Conservation (phyloP, 2,888 invertebrate species). For the Blomia tropicalis region DNA sequence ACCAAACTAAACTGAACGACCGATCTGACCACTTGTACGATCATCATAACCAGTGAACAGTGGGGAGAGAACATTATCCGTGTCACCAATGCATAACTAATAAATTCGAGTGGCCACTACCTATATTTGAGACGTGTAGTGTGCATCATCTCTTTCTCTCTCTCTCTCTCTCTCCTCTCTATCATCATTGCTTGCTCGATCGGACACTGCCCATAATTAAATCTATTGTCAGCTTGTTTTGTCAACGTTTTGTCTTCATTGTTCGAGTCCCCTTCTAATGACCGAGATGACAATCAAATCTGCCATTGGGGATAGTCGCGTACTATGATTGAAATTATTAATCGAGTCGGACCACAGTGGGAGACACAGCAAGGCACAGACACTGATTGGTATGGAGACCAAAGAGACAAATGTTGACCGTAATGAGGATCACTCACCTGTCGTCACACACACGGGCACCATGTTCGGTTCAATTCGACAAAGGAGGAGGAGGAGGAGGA, state of each 20-base stretch:
- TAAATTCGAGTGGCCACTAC: not conserved
- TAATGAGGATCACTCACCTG: not conserved
- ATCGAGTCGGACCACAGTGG: not conserved
- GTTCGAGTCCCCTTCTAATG: not conserved
- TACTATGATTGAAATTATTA: conserved; percentile 12
- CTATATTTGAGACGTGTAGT: not conserved
- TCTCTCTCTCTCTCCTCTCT: too few relatives aligned
- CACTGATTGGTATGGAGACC: not conserved
- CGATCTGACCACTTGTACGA: too few relatives aligned
- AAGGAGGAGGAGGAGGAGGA: too few relatives aligned
- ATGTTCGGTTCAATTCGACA: not conserved
- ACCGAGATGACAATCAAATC: conserved; percentile 11
- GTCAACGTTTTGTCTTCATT: conserved; percentile 8
- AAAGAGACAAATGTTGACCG: not conserved
- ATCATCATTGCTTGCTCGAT: not conserved
- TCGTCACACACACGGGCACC: not conserved
- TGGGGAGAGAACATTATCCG: not conserved
- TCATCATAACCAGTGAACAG: too few relatives aligned
- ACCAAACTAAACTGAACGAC: too few relatives aligned
- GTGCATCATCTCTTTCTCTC: not conserved
- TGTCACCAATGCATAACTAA: conserved; percentile 14
- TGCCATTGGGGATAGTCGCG: not conserved
- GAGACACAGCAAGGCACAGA: not conserved
- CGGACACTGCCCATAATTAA: conserved; percentile 13
- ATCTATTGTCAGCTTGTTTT: conserved; percentile 11